Percentiles rank a stretch among this genome's conserved stretches.
Evolutionary conservation across 1,140 invertebrate species (phyloP).

Genomic region (Cryptotermes secundus): DNA sequence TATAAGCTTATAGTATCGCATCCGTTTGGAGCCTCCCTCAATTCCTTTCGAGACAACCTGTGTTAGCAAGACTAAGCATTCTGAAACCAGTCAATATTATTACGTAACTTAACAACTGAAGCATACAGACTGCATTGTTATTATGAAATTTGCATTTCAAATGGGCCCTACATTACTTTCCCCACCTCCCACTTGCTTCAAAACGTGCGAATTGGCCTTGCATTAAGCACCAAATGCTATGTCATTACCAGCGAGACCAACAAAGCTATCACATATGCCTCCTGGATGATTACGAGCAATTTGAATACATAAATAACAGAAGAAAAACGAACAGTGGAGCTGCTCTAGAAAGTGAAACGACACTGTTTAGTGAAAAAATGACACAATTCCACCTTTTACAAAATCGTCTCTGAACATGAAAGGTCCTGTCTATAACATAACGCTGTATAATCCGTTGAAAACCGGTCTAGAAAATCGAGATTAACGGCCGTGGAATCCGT

Average conservation of each 20-base stretch:
- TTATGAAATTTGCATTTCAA: neutral
- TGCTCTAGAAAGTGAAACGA: neutral
- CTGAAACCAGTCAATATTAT: no score
- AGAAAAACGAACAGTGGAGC: neutral
- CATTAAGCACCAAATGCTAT: neutral
- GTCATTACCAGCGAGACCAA: neutral
- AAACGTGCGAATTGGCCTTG: neutral
- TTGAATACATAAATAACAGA: slow-evolving; percentile 8
- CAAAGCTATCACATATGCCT: neutral
- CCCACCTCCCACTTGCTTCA: no score
- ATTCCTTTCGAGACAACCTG: no score
- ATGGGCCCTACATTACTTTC: neutral
- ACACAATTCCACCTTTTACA: neutral
- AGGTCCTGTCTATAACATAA: no score
- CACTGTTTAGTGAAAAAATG: neutral
- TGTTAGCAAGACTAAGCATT: no score
- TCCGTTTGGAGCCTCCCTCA: no score
- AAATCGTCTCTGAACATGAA: no score
- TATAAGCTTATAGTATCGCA: no score
- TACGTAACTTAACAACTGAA: neutral
- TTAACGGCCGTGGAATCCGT: no score
- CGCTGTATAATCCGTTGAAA: no score
- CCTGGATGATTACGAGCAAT: neutral
- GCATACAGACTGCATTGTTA: neutral
- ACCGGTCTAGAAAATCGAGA: no score